Base-by-base conservation (phyloP, 2,113 vertebrate genomes). In the Pelvicachromis taeniatus region DNA sequence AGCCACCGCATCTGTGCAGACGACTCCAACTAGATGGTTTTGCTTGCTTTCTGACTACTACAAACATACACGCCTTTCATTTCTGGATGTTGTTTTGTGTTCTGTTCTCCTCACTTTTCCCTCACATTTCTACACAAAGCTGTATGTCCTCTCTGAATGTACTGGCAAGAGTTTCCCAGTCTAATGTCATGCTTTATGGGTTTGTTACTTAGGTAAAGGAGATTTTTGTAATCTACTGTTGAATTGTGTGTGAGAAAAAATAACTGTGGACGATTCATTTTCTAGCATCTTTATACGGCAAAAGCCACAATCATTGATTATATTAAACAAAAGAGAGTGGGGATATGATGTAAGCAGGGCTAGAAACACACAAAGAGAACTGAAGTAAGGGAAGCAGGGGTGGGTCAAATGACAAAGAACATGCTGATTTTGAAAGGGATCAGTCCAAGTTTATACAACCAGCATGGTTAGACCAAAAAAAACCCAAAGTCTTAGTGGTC, bases 21-120 rank as follows among this genome's bases (percentile, higher is more conserved):
- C 85, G 82, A 91, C 91, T 93, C 87, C 90, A 89, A 89, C 89
- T 70, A 84, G 80, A 91, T 87, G 91, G 82, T 87, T 92, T 87
- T 93, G 87, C 92, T 94, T 93, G 90, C 85, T 94, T 91, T 92
- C 90, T 95, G 91, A 94, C 89, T 90, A 79, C 88, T 90, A 81
- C 82, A 85, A 87, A 94, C 88, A 88, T 89, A 86, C 90, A 88
- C 78, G 73, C 81, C 77, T 89, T 90, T 85, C 85, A 90, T 88
- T 73, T 89, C 84, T 92, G 82, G 85, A 83, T 93, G 91, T 93
- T 88, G 89, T 93, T 92, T 92, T 88, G 82, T 94, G 84, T 91
- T 94, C 61, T 90, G 75, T 91, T 92, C 79, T 86, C 29, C 81
- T 90, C 63, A 78, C 88, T 77, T 55, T 55, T 31, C 45, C 68